Evolutionary conservation across 2,113 vertebrate species (phyloP).

Genomic region (Corythoichthys haematopterus): DNA sequence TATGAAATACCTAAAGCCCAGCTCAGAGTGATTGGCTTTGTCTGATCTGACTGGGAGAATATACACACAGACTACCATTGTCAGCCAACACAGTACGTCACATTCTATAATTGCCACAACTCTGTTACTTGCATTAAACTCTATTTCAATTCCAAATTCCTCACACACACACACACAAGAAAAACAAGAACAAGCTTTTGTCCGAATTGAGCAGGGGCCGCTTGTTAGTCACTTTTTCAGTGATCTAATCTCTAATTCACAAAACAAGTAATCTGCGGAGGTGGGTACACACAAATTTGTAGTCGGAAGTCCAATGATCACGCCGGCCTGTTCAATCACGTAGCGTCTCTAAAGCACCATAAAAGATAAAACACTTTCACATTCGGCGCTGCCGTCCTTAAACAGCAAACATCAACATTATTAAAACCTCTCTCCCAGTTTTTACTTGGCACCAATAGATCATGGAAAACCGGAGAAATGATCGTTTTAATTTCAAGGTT

Average conservation of each 20-base stretch:
- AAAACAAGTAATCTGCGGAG: too few relatives aligned
- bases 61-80: not conserved
- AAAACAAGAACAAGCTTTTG: not conserved
- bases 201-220: not conserved
- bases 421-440: too few relatives aligned
- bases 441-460: too few relatives aligned
- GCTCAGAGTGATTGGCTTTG: conserved; percentile 9
- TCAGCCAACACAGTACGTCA: not conserved
- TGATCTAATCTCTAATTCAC: not conserved
- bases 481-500: too few relatives aligned
- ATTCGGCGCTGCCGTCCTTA: too few relatives aligned
- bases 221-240: not conserved
- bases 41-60: conserved; percentile 6
- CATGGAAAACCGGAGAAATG: too few relatives aligned
- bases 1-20: conserved; percentile 10
- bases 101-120: not conserved
- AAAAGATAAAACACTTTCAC: too few relatives aligned
- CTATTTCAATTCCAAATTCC: not conserved
- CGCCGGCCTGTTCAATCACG: too few relatives aligned
- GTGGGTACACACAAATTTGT: too few relatives aligned
- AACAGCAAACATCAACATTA: too few relatives aligned
- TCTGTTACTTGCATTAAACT: not conserved
- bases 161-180: not conserved
- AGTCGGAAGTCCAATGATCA: too few relatives aligned
- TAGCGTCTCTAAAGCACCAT: too few relatives aligned